Evolutionary conservation across 2,113 vertebrate genomes (phyloP).

Genomic region (Urocynchramus pylzowi): DNA sequence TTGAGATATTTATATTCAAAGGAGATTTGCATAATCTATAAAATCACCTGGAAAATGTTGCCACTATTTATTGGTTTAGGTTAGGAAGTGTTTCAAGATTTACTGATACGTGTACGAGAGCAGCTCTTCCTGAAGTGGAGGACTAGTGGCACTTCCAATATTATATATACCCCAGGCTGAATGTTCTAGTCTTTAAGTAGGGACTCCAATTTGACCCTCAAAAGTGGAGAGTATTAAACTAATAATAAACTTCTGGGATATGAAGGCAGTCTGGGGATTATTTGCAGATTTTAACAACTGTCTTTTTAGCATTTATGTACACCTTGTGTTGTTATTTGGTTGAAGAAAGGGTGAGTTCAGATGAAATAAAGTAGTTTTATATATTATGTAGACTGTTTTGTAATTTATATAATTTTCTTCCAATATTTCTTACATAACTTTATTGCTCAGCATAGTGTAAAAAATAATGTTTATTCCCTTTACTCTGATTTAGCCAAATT

Average conservation of each 20-base stretch:
- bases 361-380: not conserved
- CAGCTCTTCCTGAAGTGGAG: not conserved
- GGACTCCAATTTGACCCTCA: not conserved
- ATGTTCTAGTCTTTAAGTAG: not conserved
- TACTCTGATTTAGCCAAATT: not conserved
- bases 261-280: not conserved
- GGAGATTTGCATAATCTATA: not conserved
- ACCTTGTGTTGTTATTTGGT: not conserved
- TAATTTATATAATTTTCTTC: not conserved
- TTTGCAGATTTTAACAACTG: not conserved
- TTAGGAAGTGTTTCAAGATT: not conserved
- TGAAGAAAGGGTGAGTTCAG: not conserved
- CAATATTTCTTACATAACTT: not conserved
- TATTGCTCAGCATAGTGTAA: not conserved
- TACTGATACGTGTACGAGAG: rapidly evolving
- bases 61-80: not conserved
- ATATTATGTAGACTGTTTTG: not conserved
- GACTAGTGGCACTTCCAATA: not conserved
- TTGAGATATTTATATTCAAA: not conserved
- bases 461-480: not conserved
- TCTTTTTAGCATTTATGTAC: not conserved
- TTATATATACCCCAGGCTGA: not conserved
- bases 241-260: not conserved
- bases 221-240: not conserved
- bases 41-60: not conserved